Evolutionary conservation across 2,113 vertebrate species (phyloP).

Genomic region (Dermatemys mawii): DNA sequence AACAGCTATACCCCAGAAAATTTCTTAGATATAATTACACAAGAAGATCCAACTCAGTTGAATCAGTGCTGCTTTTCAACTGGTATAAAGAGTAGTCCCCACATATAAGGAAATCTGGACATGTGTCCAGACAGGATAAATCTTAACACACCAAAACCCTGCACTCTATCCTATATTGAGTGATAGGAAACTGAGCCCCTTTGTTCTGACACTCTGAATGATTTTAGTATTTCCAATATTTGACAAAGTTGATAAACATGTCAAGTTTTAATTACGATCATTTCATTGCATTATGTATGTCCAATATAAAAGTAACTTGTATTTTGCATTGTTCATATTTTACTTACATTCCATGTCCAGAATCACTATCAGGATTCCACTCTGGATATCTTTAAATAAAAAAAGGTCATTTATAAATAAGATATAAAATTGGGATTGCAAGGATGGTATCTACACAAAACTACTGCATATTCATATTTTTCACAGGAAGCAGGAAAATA

Average conservation of each 20-base stretch:
- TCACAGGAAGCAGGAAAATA: neutral
- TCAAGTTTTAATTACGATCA: neutral
- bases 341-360: conserved; percentile 89
- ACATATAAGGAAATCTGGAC: neutral
- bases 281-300: neutral
- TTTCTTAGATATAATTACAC: neutral
- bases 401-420: conserved; percentile 8
- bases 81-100: neutral
- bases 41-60: neutral
- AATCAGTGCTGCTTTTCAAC: neutral
- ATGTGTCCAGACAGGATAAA: neutral
- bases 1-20: too few species aligned
- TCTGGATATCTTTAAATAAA: conserved; percentile 89
- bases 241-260: neutral
- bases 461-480: neutral
- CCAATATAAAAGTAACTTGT: neutral
- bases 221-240: neutral
- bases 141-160: too few species aligned
- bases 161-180: neutral
- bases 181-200: neutral
- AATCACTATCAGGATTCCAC: conserved; percentile 91
- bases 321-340: neutral
- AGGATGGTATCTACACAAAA: neutral
- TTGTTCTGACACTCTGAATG: neutral
- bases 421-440: neutral